Evolutionary conservation across 2,888 invertebrate genomes (phyloP), one percentile per base, ranked within the genome.

Genomic region (Laspeyria flexula): DNA sequence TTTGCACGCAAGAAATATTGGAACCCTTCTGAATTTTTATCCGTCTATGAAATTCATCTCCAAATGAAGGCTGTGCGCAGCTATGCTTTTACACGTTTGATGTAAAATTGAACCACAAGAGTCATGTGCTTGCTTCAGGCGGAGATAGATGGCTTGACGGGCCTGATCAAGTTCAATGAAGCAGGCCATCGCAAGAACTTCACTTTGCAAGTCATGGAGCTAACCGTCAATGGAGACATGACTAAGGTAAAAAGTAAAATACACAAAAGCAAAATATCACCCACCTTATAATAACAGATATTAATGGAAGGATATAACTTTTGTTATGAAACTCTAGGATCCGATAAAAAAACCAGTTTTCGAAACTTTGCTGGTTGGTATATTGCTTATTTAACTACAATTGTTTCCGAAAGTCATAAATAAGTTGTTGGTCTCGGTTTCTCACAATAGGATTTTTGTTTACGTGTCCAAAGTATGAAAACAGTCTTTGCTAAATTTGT

Each of bases 181-280:
- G 95, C 95, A 72, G 98, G 98, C 16, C 94, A 96, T 65, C 93
- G 98, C 47, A 95, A 95, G 77, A 97, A 98, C 91, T 98, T 97
- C 84, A 96, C 97, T 0, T 92, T 98, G 47, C 96, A 97, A 81
- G 95, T 97, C 56, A 96, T 98, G 68, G 96, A 97, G 86, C 96
- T 98, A 95, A 97, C 96, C 10, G 96, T 96, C 49, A 96, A 97
- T 69, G 96, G 97, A 71, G 96, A 96, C 18, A 95, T 97, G 95
- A 95, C 96, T 9, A 97, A 97, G 94, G 95, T 95, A 81, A 86
- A 83, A 40, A 7, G 10, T n/a, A 23, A 40, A 34, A 33, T 15
- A 0, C 13, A 21, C 3, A 3, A 21, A 21, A 6, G n/a, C 7
- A 29, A 40, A 43, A 43, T 42, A 11, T 38, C 29, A 43, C 31